These are phyloP conservation scores for Eupsilia transversa DNA, from an alignment of 2,888 invertebrate species.

Conservation along the genomic window DNA sequence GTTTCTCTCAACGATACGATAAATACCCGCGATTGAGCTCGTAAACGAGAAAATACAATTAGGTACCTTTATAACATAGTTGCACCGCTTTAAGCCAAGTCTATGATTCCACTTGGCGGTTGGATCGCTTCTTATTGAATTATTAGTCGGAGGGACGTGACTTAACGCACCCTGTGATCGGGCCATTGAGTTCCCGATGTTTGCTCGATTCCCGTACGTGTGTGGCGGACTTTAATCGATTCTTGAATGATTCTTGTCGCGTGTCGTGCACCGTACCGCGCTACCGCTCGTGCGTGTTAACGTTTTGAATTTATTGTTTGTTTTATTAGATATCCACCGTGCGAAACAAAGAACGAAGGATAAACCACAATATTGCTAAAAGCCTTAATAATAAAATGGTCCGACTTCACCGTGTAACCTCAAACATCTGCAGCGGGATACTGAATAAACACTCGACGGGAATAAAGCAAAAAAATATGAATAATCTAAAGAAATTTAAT, in stretches of 20 bases:
- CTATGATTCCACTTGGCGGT: slow-evolving; percentile 79
- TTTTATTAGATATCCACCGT: slow-evolving; percentile 52
- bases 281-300: slow-evolving; percentile 67
- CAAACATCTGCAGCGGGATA: slow-evolving; percentile 66
- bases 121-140: slow-evolving; percentile 86
- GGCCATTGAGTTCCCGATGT: slow-evolving; percentile 82
- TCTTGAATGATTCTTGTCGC: slow-evolving; percentile 81
- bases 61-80: slow-evolving; percentile 58
- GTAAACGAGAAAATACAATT: slow-evolving; percentile 8
- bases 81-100: slow-evolving; percentile 62
- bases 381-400: slow-evolving; percentile 56
- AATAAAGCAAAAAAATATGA: slow-evolving; percentile 73
- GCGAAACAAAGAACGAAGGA: slow-evolving; percentile 42
- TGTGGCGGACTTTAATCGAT: slow-evolving; percentile 84
- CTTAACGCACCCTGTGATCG: slow-evolving; percentile 75
- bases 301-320: slow-evolving; percentile 70
- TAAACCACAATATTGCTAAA: slow-evolving; percentile 32
- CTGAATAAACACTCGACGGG: slow-evolving; percentile 67
- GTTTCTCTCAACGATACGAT: slow-evolving; percentile 5
- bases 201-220: slow-evolving; percentile 84
- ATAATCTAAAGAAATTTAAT: slow-evolving; percentile 85
- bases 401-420: slow-evolving; percentile 63
- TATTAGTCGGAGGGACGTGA: slow-evolving; percentile 83
- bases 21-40: slow-evolving; percentile 1
- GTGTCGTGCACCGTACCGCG: slow-evolving; percentile 68